Conservation (phyloP, 2,797 vertebrate species). For the Parauchenoglanis punctatus region DNA sequence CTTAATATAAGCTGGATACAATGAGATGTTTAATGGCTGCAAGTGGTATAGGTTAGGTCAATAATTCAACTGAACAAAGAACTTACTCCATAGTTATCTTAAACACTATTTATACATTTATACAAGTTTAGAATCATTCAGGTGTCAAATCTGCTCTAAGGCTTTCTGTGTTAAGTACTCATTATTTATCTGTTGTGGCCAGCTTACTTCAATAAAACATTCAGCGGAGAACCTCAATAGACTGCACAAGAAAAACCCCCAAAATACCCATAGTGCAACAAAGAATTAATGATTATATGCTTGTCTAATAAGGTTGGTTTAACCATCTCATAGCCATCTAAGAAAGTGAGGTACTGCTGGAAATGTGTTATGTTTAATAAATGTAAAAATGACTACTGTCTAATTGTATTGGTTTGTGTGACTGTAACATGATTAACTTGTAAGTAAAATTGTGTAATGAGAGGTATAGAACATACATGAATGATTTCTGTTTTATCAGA, state of each 20-base stretch:
- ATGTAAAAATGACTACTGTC: not conserved
- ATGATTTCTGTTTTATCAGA: not conserved
- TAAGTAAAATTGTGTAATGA: not conserved
- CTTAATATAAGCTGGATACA: not conserved
- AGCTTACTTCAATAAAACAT: not conserved
- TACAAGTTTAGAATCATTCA: not conserved
- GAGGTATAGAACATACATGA: not conserved
- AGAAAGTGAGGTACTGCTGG: not conserved
- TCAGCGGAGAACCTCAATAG: not conserved
- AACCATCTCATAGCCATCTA: not conserved
- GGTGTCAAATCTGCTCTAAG: not conserved
- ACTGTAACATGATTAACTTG: not conserved
- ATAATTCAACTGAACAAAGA: not conserved
- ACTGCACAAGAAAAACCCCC: not conserved
- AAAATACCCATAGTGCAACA: not conserved
- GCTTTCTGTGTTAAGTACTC: not conserved
- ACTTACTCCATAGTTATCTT: not conserved
- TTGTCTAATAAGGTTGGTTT: not conserved
- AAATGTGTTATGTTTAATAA: not conserved
- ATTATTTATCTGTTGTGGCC: not conserved
- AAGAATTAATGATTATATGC: not conserved
- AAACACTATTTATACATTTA: not conserved
- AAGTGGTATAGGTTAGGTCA: not conserved
- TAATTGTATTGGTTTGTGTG: not conserved
- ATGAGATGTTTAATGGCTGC: not conserved